Evolutionary conservation across 2,888 invertebrate genomes (phyloP), one percentile per base, ranked within the genome.

Genomic region (Calameuta idolon): DNA sequence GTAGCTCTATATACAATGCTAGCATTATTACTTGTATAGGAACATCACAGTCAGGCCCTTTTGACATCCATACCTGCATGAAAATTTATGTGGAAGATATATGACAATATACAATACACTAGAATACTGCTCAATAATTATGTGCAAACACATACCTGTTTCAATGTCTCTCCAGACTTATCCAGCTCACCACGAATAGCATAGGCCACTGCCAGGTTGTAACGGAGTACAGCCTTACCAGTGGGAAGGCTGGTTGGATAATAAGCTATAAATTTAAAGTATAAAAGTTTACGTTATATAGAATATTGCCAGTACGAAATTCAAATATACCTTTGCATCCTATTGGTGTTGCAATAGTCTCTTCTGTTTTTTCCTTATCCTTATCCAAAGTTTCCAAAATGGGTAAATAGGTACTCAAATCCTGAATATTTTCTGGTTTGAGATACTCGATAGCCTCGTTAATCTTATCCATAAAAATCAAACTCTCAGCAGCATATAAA

Each of bases 401-500:
- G 1, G 92, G 89, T 77, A 92, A 85, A 77, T 91, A 91, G 76
- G 93, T 92, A 80, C 89, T 89, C 75, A 95, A 89, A 84, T 94
- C 93, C 77, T 92, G 92, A 37, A 96, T 94, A 91, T 95, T 94
- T 75, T 95, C 95, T 1, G 95, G 96, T 86, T 97, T 96, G 75
- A 98, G 92, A 91, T 97, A 95, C 79, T 96, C 95, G 15, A 97
- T 93, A 1, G 98, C 98, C 91, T 98, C 97, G 1, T 94, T 93
- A 83, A 97, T 95, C 92, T 95, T 94, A 89, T 98, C 97, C 89
- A 97, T 92, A 85, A 96, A 94, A 76, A 98, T 95, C 15, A 97
- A 92, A 35, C 97, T 96, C 92, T 98, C 98, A 0, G 97, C 97
- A 76, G 96, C 96, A 91, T 98, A 98, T 86, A 98, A 94, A 91